These are phyloP conservation scores for Ennomos erosarius DNA, from an alignment of 2,888 invertebrate species.

Conservation along the genomic window DNA sequence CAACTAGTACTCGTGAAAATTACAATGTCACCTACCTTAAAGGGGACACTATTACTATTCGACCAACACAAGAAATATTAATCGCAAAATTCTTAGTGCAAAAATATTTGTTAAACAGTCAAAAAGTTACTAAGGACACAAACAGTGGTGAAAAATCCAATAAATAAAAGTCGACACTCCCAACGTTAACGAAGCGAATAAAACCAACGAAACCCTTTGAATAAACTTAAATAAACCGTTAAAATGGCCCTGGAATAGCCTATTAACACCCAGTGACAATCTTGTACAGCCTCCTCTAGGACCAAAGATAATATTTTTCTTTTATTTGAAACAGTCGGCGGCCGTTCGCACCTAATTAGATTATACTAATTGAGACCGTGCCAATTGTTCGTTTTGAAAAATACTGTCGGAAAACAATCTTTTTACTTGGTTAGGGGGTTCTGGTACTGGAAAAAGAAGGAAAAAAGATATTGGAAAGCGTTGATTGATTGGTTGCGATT, in stretches of 20 bases:
- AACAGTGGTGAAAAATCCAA: slow-evolving; percentile 64
- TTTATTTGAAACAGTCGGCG: slow-evolving; percentile 69
- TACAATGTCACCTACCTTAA: too few species aligned
- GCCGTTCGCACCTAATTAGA: slow-evolving; percentile 68
- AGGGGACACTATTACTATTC: too few species aligned
- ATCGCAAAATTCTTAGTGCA: slow-evolving; percentile 10
- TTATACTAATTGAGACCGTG: slow-evolving; percentile 68
- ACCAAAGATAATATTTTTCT: slow-evolving; percentile 77
- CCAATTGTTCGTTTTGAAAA: slow-evolving; percentile 60
- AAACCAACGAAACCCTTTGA: slow-evolving; percentile 74
- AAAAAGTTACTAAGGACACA: slow-evolving; percentile 34
- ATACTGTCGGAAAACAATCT: slow-evolving; percentile 45
- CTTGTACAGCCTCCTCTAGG: slow-evolving; percentile 63
- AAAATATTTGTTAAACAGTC: slow-evolving; percentile 35
- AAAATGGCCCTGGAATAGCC: slow-evolving; percentile 72
- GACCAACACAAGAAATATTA: slow-evolving; percentile 20
- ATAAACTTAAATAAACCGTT: slow-evolving; percentile 77
- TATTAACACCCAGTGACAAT: slow-evolving; percentile 77
- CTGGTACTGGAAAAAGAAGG: too few species aligned
- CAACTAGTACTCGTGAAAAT: too few species aligned
- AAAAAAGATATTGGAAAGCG: not conserved
- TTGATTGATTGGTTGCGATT: not conserved
- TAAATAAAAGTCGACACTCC: slow-evolving; percentile 65
- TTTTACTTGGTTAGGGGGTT: not conserved
- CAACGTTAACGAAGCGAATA: slow-evolving; percentile 76